A percentile compares a stretch with the other conserved stretches of the same genome.
These are phyloP conservation scores for Scaptomyza cyrtandrae DNA, from an alignment of 2,888 invertebrate genomes.

Conservation along the genomic window DNA sequence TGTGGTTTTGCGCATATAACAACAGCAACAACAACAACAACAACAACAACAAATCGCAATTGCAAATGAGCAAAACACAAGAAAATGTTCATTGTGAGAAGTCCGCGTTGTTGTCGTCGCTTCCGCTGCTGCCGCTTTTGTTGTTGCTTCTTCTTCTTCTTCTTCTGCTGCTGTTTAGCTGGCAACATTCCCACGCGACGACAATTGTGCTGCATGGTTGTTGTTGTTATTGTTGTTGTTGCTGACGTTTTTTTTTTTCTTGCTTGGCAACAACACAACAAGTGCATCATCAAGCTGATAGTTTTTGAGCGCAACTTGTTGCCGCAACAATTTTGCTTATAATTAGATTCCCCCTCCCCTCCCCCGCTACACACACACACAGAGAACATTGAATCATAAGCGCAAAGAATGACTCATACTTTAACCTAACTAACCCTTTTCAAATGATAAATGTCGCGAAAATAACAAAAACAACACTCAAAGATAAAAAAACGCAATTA, in stretches of 20 bases:
- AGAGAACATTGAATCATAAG: no score
- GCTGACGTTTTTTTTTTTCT: conserved; percentile 15
- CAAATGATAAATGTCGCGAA: conserved; percentile 29
- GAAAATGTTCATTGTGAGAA: conserved; percentile 2
- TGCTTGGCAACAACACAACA: conserved; percentile 3
- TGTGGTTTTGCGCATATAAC: conserved; percentile 20
- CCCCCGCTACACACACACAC: no score
- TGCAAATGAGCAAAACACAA: conserved; percentile 22
- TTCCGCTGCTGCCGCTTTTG: conserved; percentile 28
- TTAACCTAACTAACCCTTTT: conserved; percentile 18
- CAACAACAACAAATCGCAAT: conserved; percentile 10
- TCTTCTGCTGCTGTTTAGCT: conserved; percentile 15
- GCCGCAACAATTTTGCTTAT: conserved; percentile 38
- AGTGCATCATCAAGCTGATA: conserved; percentile 18
- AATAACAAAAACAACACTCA: conserved; percentile 9
- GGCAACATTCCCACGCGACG: conserved; percentile 59
- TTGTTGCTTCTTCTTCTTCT: conserved; percentile 3
- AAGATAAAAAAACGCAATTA: conserved; percentile 20
- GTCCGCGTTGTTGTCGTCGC: conserved; percentile 5
- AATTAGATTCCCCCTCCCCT: no score
- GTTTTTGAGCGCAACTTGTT: conserved; percentile 30
- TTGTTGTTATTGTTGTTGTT: conserved; percentile 18
- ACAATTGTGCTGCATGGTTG: conserved; percentile 19
- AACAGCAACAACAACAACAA: not conserved
- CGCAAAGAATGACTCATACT: conserved; percentile 35